Conservation (phyloP, 2,797 vertebrate genomes). For the Hippopotamyrus pictus region DNA sequence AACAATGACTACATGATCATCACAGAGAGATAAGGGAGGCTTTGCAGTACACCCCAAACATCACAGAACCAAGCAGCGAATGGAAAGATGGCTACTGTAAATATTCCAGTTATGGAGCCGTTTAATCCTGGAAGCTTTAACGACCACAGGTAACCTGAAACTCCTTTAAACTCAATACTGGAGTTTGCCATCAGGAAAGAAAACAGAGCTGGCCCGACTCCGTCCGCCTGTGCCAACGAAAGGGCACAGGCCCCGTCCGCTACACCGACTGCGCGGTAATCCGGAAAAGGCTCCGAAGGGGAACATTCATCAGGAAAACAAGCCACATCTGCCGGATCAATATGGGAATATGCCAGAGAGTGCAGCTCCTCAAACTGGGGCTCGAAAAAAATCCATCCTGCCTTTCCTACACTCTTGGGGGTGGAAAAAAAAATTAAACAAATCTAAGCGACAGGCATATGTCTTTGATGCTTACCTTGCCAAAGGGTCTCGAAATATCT, state of each 20-base stretch:
- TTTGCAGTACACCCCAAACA: neutral
- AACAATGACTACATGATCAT: neutral
- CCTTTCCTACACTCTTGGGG: neutral
- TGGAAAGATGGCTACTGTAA: neutral
- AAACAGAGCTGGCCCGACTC: neutral
- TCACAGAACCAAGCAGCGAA: neutral
- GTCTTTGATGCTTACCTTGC: neutral
- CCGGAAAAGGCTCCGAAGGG: neutral
- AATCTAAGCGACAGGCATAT: neutral
- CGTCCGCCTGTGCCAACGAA: neutral
- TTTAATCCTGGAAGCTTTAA: neutral
- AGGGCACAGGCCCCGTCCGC: neutral
- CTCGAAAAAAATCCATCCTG: neutral
- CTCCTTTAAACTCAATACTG: neutral
- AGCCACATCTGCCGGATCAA: slow-evolving; percentile 20
- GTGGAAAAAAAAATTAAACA: neutral
- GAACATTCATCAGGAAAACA: slow-evolving; percentile 17
- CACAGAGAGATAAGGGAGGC: neutral
- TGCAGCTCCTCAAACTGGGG: neutral
- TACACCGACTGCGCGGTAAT: neutral
- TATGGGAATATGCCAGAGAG: slow-evolving; percentile 9
- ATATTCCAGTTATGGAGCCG: neutral
- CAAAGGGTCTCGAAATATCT: neutral
- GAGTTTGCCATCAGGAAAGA: neutral
- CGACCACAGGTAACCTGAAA: neutral